Conservation (phyloP, 2,113 vertebrate species). For the Ondatra zibethicus region DNA sequence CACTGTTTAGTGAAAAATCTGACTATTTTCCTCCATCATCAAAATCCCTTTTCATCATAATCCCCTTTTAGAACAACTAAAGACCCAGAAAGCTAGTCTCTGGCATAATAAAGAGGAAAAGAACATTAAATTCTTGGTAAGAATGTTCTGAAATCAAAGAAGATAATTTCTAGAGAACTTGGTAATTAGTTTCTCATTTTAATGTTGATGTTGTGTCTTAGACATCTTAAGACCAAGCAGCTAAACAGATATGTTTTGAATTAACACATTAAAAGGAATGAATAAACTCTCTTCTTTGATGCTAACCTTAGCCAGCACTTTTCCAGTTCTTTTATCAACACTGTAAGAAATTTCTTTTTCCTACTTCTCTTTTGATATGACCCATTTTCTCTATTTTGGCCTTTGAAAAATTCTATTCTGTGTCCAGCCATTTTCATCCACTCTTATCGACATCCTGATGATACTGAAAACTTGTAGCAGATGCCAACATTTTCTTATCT, state of each 20-base stretch:
- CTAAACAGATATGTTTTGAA: slow-evolving; percentile 3
- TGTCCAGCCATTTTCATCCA: neutral
- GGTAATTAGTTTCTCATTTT: neutral
- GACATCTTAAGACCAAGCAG: neutral
- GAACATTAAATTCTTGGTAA: slow-evolving; percentile 20
- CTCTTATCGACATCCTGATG: neutral
- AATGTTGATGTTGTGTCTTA: neutral
- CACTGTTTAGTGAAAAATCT: neutral
- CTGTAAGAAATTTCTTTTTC: too few relatives aligned
- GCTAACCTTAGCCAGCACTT: neutral
- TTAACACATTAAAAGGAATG: neutral
- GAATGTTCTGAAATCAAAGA: slow-evolving; percentile 15
- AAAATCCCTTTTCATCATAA: neutral
- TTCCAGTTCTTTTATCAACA: neutral
- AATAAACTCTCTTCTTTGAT: slow-evolving; percentile 5
- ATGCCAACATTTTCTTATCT: neutral
- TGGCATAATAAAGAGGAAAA: slow-evolving; percentile 11
- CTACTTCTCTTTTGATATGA: neutral
- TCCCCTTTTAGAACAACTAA: neutral
- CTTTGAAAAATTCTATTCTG: neutral
- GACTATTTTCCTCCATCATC: slow-evolving; percentile 11
- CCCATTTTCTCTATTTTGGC: neutral
- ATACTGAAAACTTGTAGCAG: neutral
- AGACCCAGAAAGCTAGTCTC: neutral
- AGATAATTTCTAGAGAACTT: slow-evolving; percentile 40